These are phyloP conservation scores for Mus pahari DNA, from an alignment of 2,113 vertebrate species.

Conservation along the genomic window DNA sequence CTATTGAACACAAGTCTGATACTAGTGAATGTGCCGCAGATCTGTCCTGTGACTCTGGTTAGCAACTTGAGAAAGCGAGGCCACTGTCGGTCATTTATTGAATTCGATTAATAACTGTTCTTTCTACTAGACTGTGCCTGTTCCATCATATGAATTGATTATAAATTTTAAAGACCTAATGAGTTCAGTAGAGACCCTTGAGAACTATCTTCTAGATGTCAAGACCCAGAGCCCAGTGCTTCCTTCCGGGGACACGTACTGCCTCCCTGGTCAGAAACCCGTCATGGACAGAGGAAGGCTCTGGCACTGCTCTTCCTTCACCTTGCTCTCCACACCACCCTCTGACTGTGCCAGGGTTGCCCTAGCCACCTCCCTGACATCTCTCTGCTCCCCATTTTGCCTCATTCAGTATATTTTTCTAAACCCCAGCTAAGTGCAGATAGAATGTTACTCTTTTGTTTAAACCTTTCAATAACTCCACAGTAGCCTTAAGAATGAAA, in stretches of 20 bases:
- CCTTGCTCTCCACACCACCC: not conserved
- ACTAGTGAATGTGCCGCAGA: slow-evolving; percentile 17
- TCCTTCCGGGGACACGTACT: not conserved
- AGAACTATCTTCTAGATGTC: slow-evolving; percentile 45
- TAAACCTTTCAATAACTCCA: slow-evolving; percentile 3
- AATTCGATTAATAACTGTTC: slow-evolving; percentile 22
- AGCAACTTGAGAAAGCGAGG: slow-evolving; percentile 8
- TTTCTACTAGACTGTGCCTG: slow-evolving; percentile 36
- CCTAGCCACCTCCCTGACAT: not conserved
- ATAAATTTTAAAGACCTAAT: slow-evolving; percentile 19
- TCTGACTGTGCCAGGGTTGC: not conserved
- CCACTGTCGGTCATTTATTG: not conserved
- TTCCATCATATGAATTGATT: slow-evolving; percentile 43
- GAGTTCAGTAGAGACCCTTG: slow-evolving; percentile 32
- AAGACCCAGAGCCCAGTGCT: not conserved
- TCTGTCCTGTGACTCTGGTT: not conserved
- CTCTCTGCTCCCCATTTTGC: not conserved
- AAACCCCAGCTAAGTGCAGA: slow-evolving; percentile 53
- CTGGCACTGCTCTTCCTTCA: not conserved
- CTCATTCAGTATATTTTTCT: slow-evolving; percentile 23
- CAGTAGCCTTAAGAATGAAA: slow-evolving; percentile 32
- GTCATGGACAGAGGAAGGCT: no score
- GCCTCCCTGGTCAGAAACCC: not conserved
- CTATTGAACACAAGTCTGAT: slow-evolving; percentile 28
- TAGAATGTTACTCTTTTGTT: slow-evolving; percentile 26